A percentile compares a stretch with the other conserved stretches of the same genome.
phyloP scores from a whole-genome alignment of 2,797 vertebrate genomes.

The Fratercula arctica region DNA sequence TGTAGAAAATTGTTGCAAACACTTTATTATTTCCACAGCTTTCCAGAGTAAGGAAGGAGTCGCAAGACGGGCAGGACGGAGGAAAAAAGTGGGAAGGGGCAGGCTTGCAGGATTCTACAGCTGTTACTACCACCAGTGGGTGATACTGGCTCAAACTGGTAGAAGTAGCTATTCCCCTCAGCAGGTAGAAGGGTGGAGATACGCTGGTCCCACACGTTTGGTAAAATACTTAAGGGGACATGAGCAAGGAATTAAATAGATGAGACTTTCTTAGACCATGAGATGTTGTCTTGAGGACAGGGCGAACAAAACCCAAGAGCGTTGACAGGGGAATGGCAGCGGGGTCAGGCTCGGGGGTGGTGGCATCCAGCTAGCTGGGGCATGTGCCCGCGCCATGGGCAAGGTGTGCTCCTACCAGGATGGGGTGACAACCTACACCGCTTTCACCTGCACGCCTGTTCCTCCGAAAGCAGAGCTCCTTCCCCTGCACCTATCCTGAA shows the following conservation, averaged over 20 bases:
- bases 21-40: neutral
- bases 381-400: neutral
- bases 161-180: neutral
- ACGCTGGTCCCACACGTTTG: neutral
- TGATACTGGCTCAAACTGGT: neutral
- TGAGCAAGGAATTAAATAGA: neutral
- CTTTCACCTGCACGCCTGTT: neutral
- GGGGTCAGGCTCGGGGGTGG: rapidly evolving
- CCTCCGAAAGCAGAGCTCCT: neutral
- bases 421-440: neutral
- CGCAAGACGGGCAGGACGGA: neutral
- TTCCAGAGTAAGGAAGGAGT: neutral
- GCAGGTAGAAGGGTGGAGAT: neutral
- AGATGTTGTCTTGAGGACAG: neutral
- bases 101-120: neutral
- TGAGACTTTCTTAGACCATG: neutral
- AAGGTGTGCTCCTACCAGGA: neutral
- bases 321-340: neutral
- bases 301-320: neutral
- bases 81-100: neutral
- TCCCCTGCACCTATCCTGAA: neutral
- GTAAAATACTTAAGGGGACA: too few species aligned
- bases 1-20: neutral
- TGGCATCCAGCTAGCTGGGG: neutral
- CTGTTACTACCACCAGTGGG: neutral